phyloP scores from a whole-genome alignment of 2,113 vertebrate species.

The Gulo gulo region DNA sequence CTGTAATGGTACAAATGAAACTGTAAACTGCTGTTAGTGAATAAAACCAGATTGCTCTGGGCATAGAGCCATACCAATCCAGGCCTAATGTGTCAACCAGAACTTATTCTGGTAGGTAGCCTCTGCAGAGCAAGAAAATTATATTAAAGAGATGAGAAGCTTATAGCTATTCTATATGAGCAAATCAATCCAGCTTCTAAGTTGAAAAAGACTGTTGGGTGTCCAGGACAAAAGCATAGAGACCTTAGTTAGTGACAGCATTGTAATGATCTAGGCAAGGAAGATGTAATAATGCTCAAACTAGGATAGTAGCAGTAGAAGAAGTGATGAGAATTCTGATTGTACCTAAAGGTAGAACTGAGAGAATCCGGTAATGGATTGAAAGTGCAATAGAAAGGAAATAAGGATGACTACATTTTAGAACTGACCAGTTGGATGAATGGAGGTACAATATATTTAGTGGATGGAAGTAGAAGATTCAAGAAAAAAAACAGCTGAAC shows the following conservation, averaged over 20 bases:
- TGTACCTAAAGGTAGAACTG: background rate
- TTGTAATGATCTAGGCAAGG: background rate
- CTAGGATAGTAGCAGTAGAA: background rate
- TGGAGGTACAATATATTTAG: background rate
- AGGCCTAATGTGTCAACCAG: conserved; percentile 64
- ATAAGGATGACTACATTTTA: background rate
- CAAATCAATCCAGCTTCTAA: background rate
- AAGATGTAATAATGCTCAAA: background rate
- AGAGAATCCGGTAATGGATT: background rate
- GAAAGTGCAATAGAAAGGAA: background rate
- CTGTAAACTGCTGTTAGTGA: conserved; percentile 62
- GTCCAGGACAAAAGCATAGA: background rate
- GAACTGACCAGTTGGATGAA: background rate
- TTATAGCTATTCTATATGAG: background rate
- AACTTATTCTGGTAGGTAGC: conserved; percentile 25
- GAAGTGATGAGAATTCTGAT: background rate
- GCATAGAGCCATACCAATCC: conserved; percentile 47
- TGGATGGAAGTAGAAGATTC: background rate
- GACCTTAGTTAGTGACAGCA: background rate
- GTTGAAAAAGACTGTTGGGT: background rate
- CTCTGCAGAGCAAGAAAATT: background rate
- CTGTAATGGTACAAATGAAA: conserved; percentile 67
- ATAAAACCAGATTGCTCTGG: conserved; percentile 71
- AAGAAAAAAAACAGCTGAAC: background rate
- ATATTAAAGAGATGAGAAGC: background rate